phyloP scores from a whole-genome alignment of 2,797 vertebrate species.

The Semotilus atromaculatus region DNA sequence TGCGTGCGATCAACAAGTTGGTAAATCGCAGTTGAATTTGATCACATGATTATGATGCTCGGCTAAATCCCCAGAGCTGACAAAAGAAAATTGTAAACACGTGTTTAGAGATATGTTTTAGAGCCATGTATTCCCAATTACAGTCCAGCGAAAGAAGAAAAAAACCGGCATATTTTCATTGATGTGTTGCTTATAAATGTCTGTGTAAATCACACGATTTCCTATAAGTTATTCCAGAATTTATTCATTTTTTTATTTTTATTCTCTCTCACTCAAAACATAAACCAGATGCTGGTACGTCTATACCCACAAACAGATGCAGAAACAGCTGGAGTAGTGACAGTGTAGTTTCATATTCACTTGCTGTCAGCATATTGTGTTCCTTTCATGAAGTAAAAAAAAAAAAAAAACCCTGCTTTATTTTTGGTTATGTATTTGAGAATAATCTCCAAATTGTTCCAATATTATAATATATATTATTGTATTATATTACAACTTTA shows the following conservation, averaged over 20 bases:
- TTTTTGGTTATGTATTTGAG: background rate
- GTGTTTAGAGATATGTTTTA: constrained; percentile 49
- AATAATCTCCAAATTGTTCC: constrained; percentile 10
- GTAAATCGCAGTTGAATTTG: constrained; percentile 67
- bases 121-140: constrained; percentile 64
- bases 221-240: constrained; percentile 63
- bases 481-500: background rate
- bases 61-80: constrained; percentile 60
- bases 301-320: constrained; percentile 53
- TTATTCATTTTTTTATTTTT: constrained; percentile 68
- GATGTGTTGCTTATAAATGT: constrained; percentile 70
- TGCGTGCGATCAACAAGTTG: constrained; percentile 43
- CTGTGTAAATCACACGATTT: constrained; percentile 64
- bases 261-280: constrained; percentile 61
- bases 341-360: constrained; percentile 44
- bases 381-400: background rate
- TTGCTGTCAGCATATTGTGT: constrained; percentile 20
- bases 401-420: background rate
- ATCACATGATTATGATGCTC: constrained; percentile 62
- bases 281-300: constrained; percentile 70
- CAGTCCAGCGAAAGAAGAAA: constrained; percentile 47
- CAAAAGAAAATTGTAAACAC: constrained; percentile 72
- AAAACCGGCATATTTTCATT: constrained; percentile 59
- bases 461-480: background rate
- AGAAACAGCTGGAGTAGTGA: constrained; percentile 57